These are phyloP conservation scores for Orthonevra nobilis DNA, from an alignment of 2,888 invertebrate genomes.

Conservation along the genomic window DNA sequence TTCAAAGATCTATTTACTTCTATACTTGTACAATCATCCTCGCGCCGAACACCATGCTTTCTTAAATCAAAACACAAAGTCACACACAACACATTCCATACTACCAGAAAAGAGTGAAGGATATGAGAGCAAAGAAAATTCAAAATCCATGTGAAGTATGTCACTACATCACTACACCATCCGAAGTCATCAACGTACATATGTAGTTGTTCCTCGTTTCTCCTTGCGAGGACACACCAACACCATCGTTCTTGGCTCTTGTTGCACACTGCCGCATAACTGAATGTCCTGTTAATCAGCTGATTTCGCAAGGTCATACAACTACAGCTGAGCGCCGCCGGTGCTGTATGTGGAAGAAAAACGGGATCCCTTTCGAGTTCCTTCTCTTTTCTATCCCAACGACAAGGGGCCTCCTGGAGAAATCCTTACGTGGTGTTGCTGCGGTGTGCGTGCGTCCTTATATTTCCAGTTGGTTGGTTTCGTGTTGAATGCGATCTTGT, in stretches of 20 bases:
- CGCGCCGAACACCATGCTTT: constrained; percentile 14
- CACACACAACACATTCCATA: constrained; percentile 58
- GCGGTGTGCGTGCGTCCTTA: no score
- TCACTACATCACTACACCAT: constrained; percentile 28
- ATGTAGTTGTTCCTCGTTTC: no score
- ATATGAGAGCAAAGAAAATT: constrained; percentile 13
- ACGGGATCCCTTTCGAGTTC: constrained; percentile 36
- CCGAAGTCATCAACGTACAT: no score
- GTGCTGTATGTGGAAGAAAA: constrained; percentile 4
- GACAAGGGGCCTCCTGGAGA: not conserved
- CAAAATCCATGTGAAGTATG: not conserved
- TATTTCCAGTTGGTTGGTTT: constrained; percentile 2
- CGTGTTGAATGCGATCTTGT: constrained; percentile 25
- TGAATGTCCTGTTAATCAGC: constrained; percentile 69
- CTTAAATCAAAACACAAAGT: constrained; percentile 24
- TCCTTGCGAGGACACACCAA: constrained; percentile 17
- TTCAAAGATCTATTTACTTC: no score
- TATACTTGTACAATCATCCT: constrained; percentile 32
- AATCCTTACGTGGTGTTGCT: no score
- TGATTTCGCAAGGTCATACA: constrained; percentile 64
- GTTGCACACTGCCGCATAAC: constrained; percentile 20
- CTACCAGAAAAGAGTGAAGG: constrained; percentile 3
- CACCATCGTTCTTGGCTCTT: constrained; percentile 18
- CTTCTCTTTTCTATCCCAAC: constrained; percentile 9
- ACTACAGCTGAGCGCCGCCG: constrained; percentile 51